Evolutionary conservation across 2,113 vertebrate species (phyloP), one percentile per base, ranked within the genome.

Genomic region (Lagenorhynchus albirostris): DNA sequence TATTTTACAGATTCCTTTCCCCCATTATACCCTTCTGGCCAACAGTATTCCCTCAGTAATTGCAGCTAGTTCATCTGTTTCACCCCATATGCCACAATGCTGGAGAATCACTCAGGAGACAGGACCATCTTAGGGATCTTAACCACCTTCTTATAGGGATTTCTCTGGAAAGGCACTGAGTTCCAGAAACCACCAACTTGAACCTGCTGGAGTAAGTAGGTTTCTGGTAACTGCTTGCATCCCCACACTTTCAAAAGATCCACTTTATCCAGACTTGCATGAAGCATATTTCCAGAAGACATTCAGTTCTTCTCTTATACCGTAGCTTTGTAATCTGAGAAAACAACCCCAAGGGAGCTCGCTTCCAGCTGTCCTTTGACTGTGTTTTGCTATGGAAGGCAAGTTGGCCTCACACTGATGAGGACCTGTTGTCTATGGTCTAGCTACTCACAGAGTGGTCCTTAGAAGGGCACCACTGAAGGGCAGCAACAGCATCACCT

Each of bases 271-370:
- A 82, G 58, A 62, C 38, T 76, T 62, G 47, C 33, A 15, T 2
- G 38, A 58, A 71, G 29, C 38, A 71, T 44, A 50, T 80, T 92
- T 95, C 50, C 85, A 82, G 71, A 87, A 93, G 62, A 95, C 86
- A 95, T 29, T 82, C 36, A 76, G 47, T 84, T 93, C 76, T 55
- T 13, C 70, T 87, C 44, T 86, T 79, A 80, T 55, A 84, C 47
- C n/a, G 80, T n/a, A 8, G 71, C 55, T 80, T 77, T 83, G 89
- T 58, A 80, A 95, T 13, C 53, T 94, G 95, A 95, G 92, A 93
- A 81, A 96, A 93, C 87, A 38, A 74, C 44, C 89, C 92, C 7
- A 0, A 47, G 68, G 92, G 95, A 89, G 50, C 95, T 97, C 70
- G 33, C 80, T 15, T 94, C 55, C 25, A 36, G 44, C 83, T 9